Evolutionary conservation across 2,797 vertebrate genomes (phyloP).

Genomic region (Sebastes hubbsi): DNA sequence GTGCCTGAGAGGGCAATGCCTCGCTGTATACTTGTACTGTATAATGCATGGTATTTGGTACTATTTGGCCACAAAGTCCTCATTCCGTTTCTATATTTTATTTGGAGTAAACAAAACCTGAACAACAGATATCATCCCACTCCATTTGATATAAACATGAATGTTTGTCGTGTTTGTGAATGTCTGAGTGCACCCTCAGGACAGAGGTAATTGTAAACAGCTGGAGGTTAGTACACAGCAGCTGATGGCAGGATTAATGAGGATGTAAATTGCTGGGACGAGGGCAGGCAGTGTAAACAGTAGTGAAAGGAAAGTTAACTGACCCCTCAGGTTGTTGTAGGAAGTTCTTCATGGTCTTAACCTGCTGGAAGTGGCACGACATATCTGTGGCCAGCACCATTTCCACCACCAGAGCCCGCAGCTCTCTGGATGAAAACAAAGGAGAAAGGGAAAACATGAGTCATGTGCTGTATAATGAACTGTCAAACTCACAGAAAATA

Average conservation of each 20-base stretch:
- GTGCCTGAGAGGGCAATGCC: slow-evolving; percentile 10
- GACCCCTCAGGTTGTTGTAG: slow-evolving; percentile 96
- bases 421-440: slow-evolving; percentile 84
- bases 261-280: slow-evolving; percentile 23
- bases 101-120: slow-evolving; percentile 15
- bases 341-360: slow-evolving; percentile 98
- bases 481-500: slow-evolving; percentile 13
- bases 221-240: slow-evolving; percentile 27
- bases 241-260: slow-evolving; percentile 38
- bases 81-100: background rate
- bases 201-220: slow-evolving; percentile 56
- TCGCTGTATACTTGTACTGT: background rate
- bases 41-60: slow-evolving; percentile 20
- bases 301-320: slow-evolving; percentile 62
- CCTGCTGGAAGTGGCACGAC: slow-evolving; percentile 99
- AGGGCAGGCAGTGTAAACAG: background rate
- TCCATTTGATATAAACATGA: slow-evolving; percentile 2
- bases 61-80: background rate
- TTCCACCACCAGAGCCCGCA: slow-evolving; percentile 94
- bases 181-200: slow-evolving; percentile 8
- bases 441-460: background rate
- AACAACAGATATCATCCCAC: slow-evolving; percentile 1
- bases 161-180: slow-evolving; percentile 1
- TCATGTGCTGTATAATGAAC: slow-evolving; percentile 19
- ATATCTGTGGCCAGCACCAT: slow-evolving; percentile 99